phyloP scores from a whole-genome alignment of 2,888 invertebrate species.

The Noctua janthe region DNA sequence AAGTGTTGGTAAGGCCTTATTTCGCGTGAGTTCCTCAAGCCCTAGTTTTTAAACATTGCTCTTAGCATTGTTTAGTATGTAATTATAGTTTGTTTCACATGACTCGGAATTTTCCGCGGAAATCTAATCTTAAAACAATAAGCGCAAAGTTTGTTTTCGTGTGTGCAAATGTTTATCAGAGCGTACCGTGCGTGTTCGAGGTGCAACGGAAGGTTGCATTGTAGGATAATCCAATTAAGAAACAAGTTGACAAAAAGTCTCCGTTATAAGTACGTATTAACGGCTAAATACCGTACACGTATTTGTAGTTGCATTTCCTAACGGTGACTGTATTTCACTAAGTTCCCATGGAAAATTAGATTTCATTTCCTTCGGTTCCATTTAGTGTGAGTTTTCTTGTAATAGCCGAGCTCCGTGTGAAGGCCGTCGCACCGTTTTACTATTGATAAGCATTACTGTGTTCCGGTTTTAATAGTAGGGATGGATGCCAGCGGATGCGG shows the following conservation, averaged over 20 bases:
- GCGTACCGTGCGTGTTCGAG: constrained; percentile 71
- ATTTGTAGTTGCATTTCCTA: constrained; percentile 61
- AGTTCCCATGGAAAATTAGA: constrained; percentile 45
- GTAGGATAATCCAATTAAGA: constrained; percentile 67
- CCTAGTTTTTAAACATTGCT: constrained; percentile 74
- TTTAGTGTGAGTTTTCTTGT: constrained; percentile 36
- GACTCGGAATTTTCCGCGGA: constrained; percentile 35
- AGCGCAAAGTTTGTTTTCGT: constrained; percentile 57
- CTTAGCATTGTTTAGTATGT: constrained; percentile 74
- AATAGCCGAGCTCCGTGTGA: neutral
- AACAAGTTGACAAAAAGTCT: constrained; percentile 60
- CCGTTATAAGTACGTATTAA: constrained; percentile 56
- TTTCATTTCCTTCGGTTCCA: constrained; percentile 41
- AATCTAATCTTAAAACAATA: constrained; percentile 57
- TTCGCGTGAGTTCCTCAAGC: constrained; percentile 74
- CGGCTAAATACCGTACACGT: constrained; percentile 48
- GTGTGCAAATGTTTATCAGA: constrained; percentile 71
- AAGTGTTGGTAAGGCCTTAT: constrained; percentile 71
- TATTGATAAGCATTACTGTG: neutral
- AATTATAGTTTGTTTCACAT: constrained; percentile 73
- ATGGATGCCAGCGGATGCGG: neutral
- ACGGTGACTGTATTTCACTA: constrained; percentile 56
- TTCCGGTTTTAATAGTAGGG: neutral
- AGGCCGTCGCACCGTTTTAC: neutral
- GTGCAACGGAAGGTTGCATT: constrained; percentile 78